These are phyloP conservation scores for Channa maculata DNA, from an alignment of 2,113 vertebrate species.

Conservation along the genomic window DNA sequence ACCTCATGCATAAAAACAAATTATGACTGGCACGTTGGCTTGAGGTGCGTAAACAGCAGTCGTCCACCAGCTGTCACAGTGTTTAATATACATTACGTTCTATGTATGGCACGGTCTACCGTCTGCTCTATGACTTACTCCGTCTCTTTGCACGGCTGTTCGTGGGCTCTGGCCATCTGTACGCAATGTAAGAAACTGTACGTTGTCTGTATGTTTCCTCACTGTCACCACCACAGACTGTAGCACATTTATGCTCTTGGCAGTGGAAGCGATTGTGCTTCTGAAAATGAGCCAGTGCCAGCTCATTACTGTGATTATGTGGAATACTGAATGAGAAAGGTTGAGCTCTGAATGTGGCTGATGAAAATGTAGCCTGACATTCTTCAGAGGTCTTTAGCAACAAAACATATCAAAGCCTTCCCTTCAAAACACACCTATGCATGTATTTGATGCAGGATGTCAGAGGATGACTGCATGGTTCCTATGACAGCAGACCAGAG, in stretches of 20 bases:
- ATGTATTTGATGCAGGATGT: neutral
- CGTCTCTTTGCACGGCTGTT: neutral
- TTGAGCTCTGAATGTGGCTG: conserved; percentile 4
- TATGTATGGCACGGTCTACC: neutral
- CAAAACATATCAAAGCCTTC: neutral
- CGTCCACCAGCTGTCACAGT: neutral
- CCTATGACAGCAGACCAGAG: conserved; percentile 42
- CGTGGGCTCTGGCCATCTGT: conserved; percentile 21
- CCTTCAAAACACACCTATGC: neutral
- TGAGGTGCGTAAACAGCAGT: neutral
- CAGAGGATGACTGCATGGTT: conserved; percentile 17
- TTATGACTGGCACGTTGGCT: neutral
- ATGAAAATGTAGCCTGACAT: neutral
- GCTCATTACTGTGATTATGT: conserved; percentile 35
- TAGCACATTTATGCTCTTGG: conserved; percentile 36
- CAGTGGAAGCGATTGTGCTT: conserved; percentile 18
- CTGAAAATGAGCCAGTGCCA: conserved; percentile 22
- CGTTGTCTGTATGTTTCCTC: conserved; percentile 27
- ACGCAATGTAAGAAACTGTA: conserved; percentile 5
- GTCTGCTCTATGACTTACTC: conserved; percentile 1
- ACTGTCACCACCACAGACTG: conserved; percentile 41
- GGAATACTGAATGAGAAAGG: conserved; percentile 20
- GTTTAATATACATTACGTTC: neutral
- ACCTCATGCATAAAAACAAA: neutral
- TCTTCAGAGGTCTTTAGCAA: neutral